Percentiles rank a stretch among this genome's conserved stretches.
Evolutionary conservation across 2,888 invertebrate genomes (phyloP).

Genomic region (Germaria angustata): DNA sequence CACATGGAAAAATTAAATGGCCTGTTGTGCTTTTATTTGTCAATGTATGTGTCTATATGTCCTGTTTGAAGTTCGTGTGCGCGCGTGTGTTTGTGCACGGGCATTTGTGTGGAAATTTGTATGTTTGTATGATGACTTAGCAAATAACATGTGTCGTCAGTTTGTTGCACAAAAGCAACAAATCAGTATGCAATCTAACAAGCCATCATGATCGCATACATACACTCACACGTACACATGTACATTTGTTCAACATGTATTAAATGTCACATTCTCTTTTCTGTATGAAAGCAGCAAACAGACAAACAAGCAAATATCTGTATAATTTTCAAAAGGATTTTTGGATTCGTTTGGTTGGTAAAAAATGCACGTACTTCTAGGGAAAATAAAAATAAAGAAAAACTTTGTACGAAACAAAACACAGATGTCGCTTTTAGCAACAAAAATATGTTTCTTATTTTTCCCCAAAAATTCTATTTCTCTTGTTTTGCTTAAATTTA

Average conservation of each 20-base stretch:
- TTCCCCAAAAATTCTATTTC: background rate
- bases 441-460: slow-evolving; percentile 18
- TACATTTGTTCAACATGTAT: slow-evolving; percentile 41
- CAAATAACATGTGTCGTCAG: slow-evolving; percentile 68
- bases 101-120: slow-evolving; percentile 25
- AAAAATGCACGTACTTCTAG: slow-evolving; percentile 62
- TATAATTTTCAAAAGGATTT: slow-evolving; percentile 41
- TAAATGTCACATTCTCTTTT: slow-evolving; percentile 46
- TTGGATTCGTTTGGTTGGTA: slow-evolving; percentile 53
- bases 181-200: slow-evolving; percentile 68
- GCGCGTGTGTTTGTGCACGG: background rate
- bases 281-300: slow-evolving; percentile 8
- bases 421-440: slow-evolving; percentile 66
- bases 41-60: background rate
- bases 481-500: slow-evolving; percentile 39
- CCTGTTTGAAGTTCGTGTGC: background rate
- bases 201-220: slow-evolving; percentile 59
- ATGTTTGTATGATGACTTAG: slow-evolving; percentile 53
- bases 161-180: slow-evolving; percentile 66
- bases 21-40: slow-evolving; percentile 39
- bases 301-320: slow-evolving; percentile 18
- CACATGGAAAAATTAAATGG: slow-evolving; percentile 43
- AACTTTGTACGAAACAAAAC: slow-evolving; percentile 52
- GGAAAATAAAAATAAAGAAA: slow-evolving; percentile 27
- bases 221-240: too few species aligned